These are phyloP conservation scores for Cygnus atratus DNA, from an alignment of 2,113 vertebrate genomes.

Conservation along the genomic window DNA sequence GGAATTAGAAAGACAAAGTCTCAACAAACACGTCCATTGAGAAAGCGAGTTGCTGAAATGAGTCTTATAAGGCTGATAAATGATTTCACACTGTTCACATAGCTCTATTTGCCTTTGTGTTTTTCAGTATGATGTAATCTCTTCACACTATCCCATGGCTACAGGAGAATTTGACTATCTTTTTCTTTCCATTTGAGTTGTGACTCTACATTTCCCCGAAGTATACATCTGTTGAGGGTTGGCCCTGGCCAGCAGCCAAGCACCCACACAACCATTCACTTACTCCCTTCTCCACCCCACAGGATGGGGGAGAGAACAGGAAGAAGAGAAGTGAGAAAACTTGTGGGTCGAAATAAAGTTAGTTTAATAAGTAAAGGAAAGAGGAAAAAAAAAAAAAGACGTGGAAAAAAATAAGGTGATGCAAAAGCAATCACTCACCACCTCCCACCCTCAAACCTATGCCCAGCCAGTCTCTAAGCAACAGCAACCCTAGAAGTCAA, in stretches of 20 bases:
- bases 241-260: conserved; percentile 22
- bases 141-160: background rate
- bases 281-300: background rate
- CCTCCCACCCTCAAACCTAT: background rate
- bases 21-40: background rate
- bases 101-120: background rate
- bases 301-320: background rate
- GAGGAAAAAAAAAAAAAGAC: too few relatives aligned
- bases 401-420: background rate
- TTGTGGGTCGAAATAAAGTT: conserved; percentile 28
- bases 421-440: background rate
- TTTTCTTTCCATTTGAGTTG: background rate
- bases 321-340: conserved; percentile 37
- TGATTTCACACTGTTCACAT: background rate
- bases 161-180: background rate
- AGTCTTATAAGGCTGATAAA: background rate
- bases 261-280: background rate
- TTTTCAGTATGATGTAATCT: background rate
- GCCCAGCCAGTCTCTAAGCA: background rate
- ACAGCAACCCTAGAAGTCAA: background rate
- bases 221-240: background rate
- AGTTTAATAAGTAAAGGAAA: background rate
- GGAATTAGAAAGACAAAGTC: background rate
- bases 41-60: background rate
- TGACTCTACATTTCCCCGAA: background rate